Evolutionary conservation across 2,113 vertebrate species (phyloP).

Genomic region (Phylloscopus whistleri): DNA sequence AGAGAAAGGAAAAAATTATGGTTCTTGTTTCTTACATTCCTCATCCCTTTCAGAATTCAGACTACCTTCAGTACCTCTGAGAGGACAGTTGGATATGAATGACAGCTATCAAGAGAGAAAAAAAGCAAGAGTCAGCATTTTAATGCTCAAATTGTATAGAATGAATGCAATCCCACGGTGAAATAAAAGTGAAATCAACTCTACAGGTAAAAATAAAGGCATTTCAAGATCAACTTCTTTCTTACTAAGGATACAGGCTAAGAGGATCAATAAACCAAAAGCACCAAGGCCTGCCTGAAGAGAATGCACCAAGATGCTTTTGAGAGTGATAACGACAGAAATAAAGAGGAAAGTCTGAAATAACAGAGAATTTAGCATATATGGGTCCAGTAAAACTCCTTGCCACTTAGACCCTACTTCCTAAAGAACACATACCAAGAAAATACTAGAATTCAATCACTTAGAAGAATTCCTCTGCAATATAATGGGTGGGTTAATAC

Average conservation of each 20-base stretch:
- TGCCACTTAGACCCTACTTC: background rate
- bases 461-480: background rate
- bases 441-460: background rate
- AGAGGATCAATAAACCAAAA: background rate
- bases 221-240: background rate
- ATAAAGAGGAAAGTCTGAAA: background rate
- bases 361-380: background rate
- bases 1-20: background rate
- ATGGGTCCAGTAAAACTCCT: background rate
- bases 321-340: background rate
- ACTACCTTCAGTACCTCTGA: background rate
- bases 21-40: background rate
- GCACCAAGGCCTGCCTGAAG: background rate
- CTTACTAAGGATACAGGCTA: background rate
- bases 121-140: background rate
- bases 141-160: background rate
- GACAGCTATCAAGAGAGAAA: background rate
- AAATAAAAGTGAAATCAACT: background rate
- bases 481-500: background rate
- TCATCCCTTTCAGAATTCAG: background rate
- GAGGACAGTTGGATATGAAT: background rate
- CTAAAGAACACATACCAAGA: background rate
- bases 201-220: background rate
- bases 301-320: background rate
- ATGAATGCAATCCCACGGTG: background rate